These are phyloP conservation scores for Ceratosolen solmsi DNA, from an alignment of 1,140 invertebrate genomes.

Conservation along the genomic window DNA sequence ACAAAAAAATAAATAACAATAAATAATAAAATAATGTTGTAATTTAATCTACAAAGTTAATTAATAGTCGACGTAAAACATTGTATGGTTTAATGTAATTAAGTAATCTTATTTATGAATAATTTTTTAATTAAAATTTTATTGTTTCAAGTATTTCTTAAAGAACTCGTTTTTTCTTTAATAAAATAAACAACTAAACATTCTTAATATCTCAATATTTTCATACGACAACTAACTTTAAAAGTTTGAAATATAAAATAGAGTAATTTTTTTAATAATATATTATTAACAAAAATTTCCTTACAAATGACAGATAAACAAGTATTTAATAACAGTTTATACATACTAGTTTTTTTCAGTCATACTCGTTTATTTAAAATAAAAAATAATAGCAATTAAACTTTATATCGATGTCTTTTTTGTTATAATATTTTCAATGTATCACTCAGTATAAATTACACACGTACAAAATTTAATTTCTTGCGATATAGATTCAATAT, in stretches of 20 bases:
- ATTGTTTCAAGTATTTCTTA: no score
- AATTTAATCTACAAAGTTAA: no score
- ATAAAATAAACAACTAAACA: no score
- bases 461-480: slow-evolving; percentile 5
- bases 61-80: no score
- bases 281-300: not conserved
- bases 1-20: no score
- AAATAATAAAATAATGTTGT: no score
- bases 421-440: slow-evolving; percentile 43
- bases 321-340: not conserved
- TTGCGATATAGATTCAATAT: not conserved
- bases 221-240: no score
- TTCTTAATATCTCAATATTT: no score
- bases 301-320: not conserved
- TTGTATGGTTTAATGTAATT: no score
- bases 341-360: not conserved
- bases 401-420: not conserved
- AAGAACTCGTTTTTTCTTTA: no score
- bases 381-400: slow-evolving; percentile 22
- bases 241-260: not conserved
- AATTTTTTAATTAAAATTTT: no score
- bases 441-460: slow-evolving; percentile 24
- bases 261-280: not conserved
- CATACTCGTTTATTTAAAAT: not conserved
- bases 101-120: no score